Evolutionary conservation across 2,113 vertebrate genomes (phyloP).

Genomic region (Benthochromis sp.): DNA sequence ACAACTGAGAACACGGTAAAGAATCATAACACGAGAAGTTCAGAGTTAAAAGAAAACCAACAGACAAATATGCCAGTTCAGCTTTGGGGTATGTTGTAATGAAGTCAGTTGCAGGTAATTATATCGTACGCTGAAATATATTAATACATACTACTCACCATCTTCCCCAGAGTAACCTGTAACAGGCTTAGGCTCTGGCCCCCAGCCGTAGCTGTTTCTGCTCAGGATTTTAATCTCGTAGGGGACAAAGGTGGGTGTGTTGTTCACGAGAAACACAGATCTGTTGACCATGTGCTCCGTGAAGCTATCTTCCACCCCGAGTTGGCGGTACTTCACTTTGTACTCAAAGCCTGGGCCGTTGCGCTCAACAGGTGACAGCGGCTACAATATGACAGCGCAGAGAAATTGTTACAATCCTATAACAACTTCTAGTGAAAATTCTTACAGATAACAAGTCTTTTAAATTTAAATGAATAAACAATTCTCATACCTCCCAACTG

Average conservation of each 20-base stretch:
- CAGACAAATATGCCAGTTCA: background rate
- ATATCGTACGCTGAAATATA: background rate
- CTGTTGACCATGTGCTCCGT: slow-evolving; percentile 79
- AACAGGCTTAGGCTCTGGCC: slow-evolving; percentile 78
- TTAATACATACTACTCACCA: slow-evolving; percentile 67
- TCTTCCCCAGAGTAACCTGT: slow-evolving; percentile 91
- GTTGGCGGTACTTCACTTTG: slow-evolving; percentile 83
- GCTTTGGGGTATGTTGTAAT: background rate
- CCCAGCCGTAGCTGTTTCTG: slow-evolving; percentile 79
- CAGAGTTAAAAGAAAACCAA: background rate
- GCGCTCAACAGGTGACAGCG: slow-evolving; percentile 76
- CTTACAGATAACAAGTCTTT: background rate
- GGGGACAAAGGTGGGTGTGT: slow-evolving; percentile 83
- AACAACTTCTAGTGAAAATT: background rate
- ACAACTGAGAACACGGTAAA: slow-evolving; percentile 49
- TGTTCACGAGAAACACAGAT: slow-evolving; percentile 74
- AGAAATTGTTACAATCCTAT: background rate
- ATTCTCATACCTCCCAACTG: slow-evolving; percentile 83
- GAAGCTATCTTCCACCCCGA: slow-evolving; percentile 73
- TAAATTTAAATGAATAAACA: background rate
- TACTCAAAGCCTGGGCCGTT: slow-evolving; percentile 91
- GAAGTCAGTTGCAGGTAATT: background rate
- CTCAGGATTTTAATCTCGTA: slow-evolving; percentile 91
- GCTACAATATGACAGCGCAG: slow-evolving; percentile 63
- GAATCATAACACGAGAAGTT: slow-evolving; percentile 9